A percentile compares a stretch with the other conserved stretches of the same genome.
Evolutionary conservation across 2,888 invertebrate genomes (phyloP).

Genomic region (Subacronicta megacephala): DNA sequence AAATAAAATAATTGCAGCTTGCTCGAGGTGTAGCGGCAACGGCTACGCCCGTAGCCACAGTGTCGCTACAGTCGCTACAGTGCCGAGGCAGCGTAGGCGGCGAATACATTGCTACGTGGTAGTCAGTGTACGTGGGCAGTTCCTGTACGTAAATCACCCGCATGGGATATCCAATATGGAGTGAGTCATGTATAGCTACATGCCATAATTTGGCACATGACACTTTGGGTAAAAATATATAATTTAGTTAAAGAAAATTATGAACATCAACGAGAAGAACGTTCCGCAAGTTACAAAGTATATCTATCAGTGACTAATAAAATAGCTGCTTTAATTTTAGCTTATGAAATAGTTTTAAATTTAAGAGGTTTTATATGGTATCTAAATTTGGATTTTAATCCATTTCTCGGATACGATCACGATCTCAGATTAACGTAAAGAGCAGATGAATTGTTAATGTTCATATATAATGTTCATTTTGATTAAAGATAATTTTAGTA

Average conservation of each 20-base stretch:
- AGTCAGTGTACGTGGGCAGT: conserved; percentile 16
- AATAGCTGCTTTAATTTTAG: conserved; percentile 34
- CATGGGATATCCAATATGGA: conserved; percentile 13
- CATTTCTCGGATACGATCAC: conserved; percentile 2
- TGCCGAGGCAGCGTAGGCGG: conserved; percentile 35
- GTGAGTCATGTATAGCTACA: conserved; percentile 34
- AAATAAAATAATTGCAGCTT: not conserved
- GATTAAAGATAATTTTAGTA: too few species aligned
- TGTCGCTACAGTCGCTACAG: conserved; percentile 9
- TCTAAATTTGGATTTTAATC: conserved; percentile 26
- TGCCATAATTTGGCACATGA: too few species aligned
- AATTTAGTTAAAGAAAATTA: conserved; percentile 37
- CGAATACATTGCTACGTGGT: conserved; percentile 11
- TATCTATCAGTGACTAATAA: conserved; percentile 41
- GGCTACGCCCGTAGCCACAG: too few species aligned
- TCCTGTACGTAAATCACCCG: conserved; percentile 5
- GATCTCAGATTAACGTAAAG: not conserved
- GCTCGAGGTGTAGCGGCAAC: conserved; percentile 7
- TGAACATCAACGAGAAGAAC: conserved; percentile 29
- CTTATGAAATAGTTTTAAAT: conserved; percentile 42
- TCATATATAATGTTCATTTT: not conserved
- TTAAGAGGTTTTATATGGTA: conserved; percentile 40
- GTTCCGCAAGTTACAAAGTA: conserved; percentile 36
- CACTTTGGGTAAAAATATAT: too few species aligned
- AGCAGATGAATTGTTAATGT: not conserved